phyloP scores from a whole-genome alignment of 1,140 invertebrate species.

The Trinorchestia longiramus region DNA sequence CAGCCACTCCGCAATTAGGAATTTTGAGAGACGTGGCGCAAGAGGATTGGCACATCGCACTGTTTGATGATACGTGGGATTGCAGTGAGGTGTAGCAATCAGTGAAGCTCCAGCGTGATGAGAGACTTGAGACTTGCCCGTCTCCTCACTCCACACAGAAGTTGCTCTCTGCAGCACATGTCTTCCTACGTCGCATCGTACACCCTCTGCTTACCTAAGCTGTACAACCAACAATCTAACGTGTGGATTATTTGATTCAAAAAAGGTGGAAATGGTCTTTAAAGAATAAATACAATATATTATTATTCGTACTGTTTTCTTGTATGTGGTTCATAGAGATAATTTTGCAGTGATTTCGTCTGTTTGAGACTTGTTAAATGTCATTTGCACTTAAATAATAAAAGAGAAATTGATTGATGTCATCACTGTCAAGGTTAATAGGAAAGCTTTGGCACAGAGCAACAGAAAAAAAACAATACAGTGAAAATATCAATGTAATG shows the following conservation, averaged over 20 bases:
- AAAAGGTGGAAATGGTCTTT: not conserved
- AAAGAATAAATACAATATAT: too few relatives aligned
- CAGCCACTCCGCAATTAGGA: not conserved
- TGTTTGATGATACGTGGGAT: not conserved
- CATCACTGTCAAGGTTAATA: too few relatives aligned
- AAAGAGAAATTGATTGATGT: too few relatives aligned
- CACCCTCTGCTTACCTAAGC: not conserved
- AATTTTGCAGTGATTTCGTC: too few relatives aligned
- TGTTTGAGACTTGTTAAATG: too few relatives aligned
- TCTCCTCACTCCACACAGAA: not conserved
- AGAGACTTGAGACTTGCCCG: not conserved
- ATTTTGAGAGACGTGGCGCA: not conserved
- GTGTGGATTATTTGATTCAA: not conserved
- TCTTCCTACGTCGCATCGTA: not conserved
- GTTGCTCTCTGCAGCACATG: not conserved
- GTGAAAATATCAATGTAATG: too few relatives aligned
- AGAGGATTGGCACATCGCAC: not conserved
- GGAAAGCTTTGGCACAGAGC: too few relatives aligned
- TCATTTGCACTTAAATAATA: too few relatives aligned
- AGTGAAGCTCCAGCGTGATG: not conserved
- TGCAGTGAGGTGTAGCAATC: not conserved
- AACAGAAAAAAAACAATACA: too few relatives aligned
- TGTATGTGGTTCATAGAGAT: too few relatives aligned
- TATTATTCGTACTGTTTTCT: too few relatives aligned
- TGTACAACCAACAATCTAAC: not conserved